Base-by-base conservation (phyloP, 2,888 invertebrate species). In the Drosophila emarginata region DNA sequence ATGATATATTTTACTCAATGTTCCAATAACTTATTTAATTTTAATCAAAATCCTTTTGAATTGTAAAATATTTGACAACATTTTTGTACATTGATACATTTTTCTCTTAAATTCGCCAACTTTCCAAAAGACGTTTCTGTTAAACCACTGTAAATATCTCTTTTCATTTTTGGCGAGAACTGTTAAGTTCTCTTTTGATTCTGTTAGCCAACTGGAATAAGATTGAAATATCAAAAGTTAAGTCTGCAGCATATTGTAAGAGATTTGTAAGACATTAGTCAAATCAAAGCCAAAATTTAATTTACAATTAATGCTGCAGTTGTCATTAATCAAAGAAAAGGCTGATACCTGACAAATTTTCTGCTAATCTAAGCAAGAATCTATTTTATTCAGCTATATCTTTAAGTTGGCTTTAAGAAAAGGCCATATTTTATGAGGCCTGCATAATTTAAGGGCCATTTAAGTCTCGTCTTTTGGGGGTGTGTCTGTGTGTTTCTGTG, bases 361-460 rank as follows among this genome's bases (percentile, higher is more conserved):
- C 14, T n/a, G 28, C 54, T 66, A 14, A 73, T 15, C 56, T 37
- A n/a, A 36, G 23, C 45, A 14, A 21, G 4, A 67, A 56, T 54
- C 14, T 14, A 50, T 56, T 64, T 51, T 32, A 54, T 6, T 5
- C 15, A 9, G 4, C 32, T 9, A 9, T 9, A 32, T 2, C 18
- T 36, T 36, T 5, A 12, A 54, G 58, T 37, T 39, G 37, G 21
- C 28, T 54, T 54, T 26, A 60, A 60, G 51, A 18, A 3, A 50
- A 21, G 52, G 2, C 52, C 60, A 58, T 63, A 68, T 60, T 45
- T 68, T 57, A 68, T 53, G 51, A 36, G 40, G 21, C 56, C 57
- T 74, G 74, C 74, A 72, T 67, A 74, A 72, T 74, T 72, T 72
- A 74, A 72, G 59, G 54, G 56, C 60, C 70, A 37, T 37, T 84